A percentile compares a stretch with the other conserved stretches of the same genome.
Evolutionary conservation across 2,888 invertebrate species (phyloP).

Genomic region (Noctua janthe): DNA sequence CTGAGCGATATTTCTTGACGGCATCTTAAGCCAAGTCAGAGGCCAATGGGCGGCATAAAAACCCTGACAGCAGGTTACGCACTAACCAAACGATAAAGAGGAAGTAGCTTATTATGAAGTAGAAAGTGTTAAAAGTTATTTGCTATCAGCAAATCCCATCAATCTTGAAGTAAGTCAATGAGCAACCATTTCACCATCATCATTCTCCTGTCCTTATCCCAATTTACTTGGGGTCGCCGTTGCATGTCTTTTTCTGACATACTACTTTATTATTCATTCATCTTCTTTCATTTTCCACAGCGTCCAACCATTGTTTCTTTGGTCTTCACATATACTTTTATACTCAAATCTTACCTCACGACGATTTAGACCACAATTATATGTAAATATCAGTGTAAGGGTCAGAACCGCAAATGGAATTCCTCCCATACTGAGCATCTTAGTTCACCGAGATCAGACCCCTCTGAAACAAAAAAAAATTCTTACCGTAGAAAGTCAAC

Average conservation of each 20-base stretch:
- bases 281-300: background rate
- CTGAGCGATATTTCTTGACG: too few species aligned
- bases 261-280: too few species aligned
- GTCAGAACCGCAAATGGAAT: background rate
- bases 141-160: background rate
- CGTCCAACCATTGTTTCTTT: background rate
- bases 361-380: too few species aligned
- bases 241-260: too few species aligned
- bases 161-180: background rate
- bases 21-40: too few species aligned
- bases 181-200: background rate
- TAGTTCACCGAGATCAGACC: background rate
- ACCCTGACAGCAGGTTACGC: too few species aligned
- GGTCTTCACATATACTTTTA: too few species aligned
- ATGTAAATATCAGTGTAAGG: background rate
- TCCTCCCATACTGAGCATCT: background rate
- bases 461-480: background rate
- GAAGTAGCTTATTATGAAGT: background rate
- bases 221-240: background rate
- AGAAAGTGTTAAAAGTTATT: background rate
- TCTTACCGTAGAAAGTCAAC: background rate
- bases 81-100: too few species aligned
- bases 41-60: too few species aligned
- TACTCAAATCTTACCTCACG: too few species aligned
- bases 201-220: background rate